Percentiles rank a stretch among this genome's conserved stretches.
Evolutionary conservation across 2,888 invertebrate species (phyloP).

Genomic region (Tetragnatha montana): DNA sequence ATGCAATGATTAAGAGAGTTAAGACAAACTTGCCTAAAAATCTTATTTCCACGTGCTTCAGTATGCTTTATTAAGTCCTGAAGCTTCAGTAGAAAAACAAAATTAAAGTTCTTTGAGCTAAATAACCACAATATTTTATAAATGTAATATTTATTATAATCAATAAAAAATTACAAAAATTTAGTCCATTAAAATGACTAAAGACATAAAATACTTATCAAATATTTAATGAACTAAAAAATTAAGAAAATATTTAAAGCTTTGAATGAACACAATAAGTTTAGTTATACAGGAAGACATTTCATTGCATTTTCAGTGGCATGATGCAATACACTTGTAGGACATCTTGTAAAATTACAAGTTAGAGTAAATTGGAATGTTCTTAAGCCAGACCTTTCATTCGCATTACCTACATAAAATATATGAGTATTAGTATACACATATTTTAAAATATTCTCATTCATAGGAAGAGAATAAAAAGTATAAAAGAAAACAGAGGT

Average conservation of each 20-base stretch:
- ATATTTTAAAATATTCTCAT: no score
- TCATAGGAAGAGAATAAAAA: no score
- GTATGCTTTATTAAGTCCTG: no score
- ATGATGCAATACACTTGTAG: neutral
- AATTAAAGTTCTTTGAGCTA: no score
- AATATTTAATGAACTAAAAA: neutral
- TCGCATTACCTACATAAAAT: constrained; percentile 65
- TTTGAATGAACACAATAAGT: neutral
- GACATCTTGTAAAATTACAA: neutral
- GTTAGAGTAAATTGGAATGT: neutral
- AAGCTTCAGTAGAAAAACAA: no score
- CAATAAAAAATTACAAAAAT: neutral
- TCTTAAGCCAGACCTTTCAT: constrained; percentile 71
- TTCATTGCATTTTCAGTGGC: neutral
- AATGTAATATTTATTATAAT: neutral
- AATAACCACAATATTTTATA: no score
- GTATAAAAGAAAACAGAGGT: no score
- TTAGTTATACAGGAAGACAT: neutral
- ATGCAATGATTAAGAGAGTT: no score
- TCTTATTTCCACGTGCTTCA: no score
- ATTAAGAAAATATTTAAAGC: neutral
- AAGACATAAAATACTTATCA: neutral
- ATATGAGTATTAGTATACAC: neutral
- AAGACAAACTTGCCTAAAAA: no score
- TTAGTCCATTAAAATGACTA: neutral